A percentile compares a stretch with the other conserved stretches of the same genome.
These are phyloP conservation scores for Paratrypauchen microcephalus DNA, from an alignment of 2,797 vertebrate species.

Conservation along the genomic window DNA sequence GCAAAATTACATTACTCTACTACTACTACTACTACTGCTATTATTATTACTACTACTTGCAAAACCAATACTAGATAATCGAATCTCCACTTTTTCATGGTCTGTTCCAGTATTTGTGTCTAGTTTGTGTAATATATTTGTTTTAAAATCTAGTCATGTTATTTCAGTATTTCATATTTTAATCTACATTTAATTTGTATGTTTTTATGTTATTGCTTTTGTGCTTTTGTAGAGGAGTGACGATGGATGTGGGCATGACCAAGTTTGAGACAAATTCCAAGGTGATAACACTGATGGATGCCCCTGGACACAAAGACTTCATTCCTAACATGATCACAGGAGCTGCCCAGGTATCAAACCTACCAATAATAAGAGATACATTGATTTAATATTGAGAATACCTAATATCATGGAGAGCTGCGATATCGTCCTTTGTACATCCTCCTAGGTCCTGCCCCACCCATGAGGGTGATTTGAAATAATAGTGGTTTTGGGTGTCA, in stretches of 20 bases:
- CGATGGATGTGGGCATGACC: slow-evolving; percentile 99
- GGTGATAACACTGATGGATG: slow-evolving; percentile 96
- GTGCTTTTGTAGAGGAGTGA: slow-evolving; percentile 86
- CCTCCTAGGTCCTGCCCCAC: slow-evolving; percentile 35
- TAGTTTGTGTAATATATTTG: too few relatives aligned
- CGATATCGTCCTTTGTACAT: not conserved
- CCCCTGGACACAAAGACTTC: slow-evolving; percentile 98
- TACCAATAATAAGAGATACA: not conserved
- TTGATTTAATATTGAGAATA: not conserved
- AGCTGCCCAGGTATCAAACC: slow-evolving; percentile 90
- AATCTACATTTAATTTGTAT: not conserved
- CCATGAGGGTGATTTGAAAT: slow-evolving; percentile 35
- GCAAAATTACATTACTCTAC: too few relatives aligned
- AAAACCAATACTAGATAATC: too few relatives aligned
- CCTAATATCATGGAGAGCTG: not conserved
- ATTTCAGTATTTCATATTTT: not conserved
- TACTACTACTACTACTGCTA: too few relatives aligned
- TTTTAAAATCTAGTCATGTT: too few relatives aligned
- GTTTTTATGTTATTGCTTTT: not conserved
- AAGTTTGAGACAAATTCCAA: slow-evolving; percentile 96
- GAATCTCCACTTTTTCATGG: too few relatives aligned
- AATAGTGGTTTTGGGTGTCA: slow-evolving; percentile 58
- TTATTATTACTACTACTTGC: too few relatives aligned
- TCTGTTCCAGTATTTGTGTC: too few relatives aligned
- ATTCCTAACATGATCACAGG: slow-evolving; percentile 99